A percentile compares a stretch with the other conserved stretches of the same genome.
Conservation (phyloP, 2,797 vertebrate genomes). For the Arremon brunneinucha region DNA sequence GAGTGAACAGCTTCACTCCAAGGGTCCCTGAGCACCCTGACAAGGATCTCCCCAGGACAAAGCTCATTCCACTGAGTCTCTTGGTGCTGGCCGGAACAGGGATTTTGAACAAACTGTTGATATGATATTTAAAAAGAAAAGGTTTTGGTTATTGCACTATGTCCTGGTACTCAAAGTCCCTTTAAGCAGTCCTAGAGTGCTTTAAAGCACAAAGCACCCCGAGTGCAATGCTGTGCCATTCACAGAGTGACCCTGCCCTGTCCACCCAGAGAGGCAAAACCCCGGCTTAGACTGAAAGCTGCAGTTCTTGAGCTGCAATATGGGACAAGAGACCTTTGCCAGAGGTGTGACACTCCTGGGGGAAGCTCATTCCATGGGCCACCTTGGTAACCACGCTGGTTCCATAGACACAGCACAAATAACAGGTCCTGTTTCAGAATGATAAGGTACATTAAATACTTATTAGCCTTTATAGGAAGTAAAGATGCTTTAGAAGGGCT, state of each 20-base stretch:
- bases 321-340: neutral
- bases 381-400: neutral
- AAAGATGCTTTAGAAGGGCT: neutral
- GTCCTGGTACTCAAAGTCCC: neutral
- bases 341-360: neutral
- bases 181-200: neutral
- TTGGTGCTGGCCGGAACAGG: neutral
- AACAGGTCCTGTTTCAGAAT: neutral
- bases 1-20: neutral
- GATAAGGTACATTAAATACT: neutral
- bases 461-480: neutral
- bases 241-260: neutral
- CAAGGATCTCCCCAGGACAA: neutral
- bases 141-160: neutral
- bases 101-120: neutral
- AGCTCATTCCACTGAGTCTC: neutral
- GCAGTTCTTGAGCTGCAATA: neutral
- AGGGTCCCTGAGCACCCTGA: accelerated
- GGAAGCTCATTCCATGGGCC: neutral
- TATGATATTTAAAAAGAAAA: neutral
- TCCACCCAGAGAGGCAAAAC: neutral
- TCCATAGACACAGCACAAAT: neutral
- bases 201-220: neutral
- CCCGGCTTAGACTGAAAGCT: neutral
- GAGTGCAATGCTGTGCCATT: neutral